Conservation (phyloP, 2,797 vertebrate species). For the Chiloscyllium punctatum region DNA sequence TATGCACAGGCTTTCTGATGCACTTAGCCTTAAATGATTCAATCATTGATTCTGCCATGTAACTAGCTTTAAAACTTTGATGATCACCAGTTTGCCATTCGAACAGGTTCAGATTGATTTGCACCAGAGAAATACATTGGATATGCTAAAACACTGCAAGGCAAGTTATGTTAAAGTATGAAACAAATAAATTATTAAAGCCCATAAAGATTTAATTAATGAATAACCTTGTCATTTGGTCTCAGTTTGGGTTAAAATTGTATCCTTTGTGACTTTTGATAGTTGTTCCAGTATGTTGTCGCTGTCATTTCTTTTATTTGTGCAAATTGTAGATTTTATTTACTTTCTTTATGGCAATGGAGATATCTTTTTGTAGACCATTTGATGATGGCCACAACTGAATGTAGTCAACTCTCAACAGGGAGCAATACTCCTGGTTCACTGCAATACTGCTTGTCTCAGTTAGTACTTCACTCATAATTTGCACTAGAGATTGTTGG, state of each 20-base stretch:
- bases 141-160: background rate
- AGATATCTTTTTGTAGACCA: background rate
- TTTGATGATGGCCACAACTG: background rate
- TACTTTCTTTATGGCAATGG: background rate
- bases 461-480: background rate
- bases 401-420: background rate
- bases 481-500: background rate
- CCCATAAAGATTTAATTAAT: background rate
- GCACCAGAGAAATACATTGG: background rate
- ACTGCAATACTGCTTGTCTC: background rate
- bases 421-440: background rate
- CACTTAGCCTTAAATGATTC: background rate
- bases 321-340: background rate
- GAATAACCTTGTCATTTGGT: background rate
- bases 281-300: background rate
- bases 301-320: background rate
- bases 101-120: background rate
- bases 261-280: background rate
- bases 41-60: background rate
- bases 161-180: background rate
- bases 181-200: background rate
- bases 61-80: background rate
- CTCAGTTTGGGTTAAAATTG: background rate
- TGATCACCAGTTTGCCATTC: background rate
- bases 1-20: background rate